phyloP scores from a whole-genome alignment of 1,140 invertebrate genomes.

The Potamilus streckersoni region DNA sequence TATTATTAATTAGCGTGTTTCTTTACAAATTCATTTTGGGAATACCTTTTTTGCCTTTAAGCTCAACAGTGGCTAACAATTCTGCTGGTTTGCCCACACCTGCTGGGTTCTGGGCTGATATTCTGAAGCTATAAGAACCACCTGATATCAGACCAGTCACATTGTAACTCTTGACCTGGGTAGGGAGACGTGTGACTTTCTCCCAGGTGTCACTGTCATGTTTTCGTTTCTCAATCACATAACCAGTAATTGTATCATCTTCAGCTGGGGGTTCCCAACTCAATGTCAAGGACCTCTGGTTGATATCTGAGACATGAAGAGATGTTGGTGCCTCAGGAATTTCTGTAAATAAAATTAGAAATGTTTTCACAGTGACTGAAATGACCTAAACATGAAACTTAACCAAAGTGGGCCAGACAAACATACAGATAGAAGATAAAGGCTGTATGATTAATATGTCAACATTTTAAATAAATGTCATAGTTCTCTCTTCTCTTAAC shows the following conservation, averaged over 20 bases:
- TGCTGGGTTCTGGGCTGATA: slow-evolving; percentile 96
- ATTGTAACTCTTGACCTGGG: slow-evolving; percentile 45
- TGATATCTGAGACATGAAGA: slow-evolving; percentile 87
- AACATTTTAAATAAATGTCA: too few relatives aligned
- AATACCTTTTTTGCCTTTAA: slow-evolving; percentile 58
- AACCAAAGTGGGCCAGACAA: too few relatives aligned
- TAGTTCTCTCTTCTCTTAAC: too few relatives aligned
- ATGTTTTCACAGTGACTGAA: too few relatives aligned
- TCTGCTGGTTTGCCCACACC: slow-evolving; percentile 86
- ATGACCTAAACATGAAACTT: too few relatives aligned
- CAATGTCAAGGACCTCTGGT: slow-evolving; percentile 94
- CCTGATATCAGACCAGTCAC: slow-evolving; percentile 57
- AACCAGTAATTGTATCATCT: slow-evolving; percentile 58
- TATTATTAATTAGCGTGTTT: too few relatives aligned
- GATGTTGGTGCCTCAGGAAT: slow-evolving; percentile 77
- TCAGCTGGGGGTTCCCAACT: slow-evolving; percentile 80
- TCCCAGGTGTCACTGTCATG: slow-evolving; percentile 91
- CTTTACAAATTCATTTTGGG: too few relatives aligned
- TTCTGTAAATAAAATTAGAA: slow-evolving; percentile 24
- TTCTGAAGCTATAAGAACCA: slow-evolving; percentile 77
- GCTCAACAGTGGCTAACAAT: slow-evolving; percentile 52
- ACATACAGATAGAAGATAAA: too few relatives aligned
- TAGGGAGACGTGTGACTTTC: slow-evolving; percentile 73
- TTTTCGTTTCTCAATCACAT: slow-evolving; percentile 77
- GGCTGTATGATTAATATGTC: too few relatives aligned